Evolutionary conservation across 2,797 vertebrate genomes (phyloP).

Genomic region (Poecilia velifera): DNA sequence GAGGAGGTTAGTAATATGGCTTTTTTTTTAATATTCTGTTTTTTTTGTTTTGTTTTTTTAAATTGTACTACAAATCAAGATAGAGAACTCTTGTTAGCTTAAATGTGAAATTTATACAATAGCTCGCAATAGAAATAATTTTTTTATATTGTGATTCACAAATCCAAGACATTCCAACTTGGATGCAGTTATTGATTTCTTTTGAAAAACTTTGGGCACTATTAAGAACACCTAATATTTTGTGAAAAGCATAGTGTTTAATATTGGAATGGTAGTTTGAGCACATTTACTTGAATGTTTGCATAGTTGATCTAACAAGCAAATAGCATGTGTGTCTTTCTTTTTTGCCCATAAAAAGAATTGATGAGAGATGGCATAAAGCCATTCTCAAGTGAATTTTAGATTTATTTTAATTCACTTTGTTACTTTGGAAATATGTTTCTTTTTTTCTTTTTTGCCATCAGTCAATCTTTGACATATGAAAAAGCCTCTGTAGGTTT

Average conservation of each 20-base stretch:
- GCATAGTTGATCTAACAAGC: not conserved
- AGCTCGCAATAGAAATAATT: not conserved
- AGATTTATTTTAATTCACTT: not conserved
- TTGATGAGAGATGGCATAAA: not conserved
- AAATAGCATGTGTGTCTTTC: not conserved
- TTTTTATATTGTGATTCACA: not conserved
- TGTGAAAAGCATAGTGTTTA: not conserved
- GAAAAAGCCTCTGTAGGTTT: not conserved
- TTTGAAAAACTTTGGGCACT: not conserved
- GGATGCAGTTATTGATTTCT: not conserved
- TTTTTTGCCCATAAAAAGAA: not conserved
- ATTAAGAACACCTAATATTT: not conserved
- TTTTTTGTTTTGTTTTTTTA: not conserved
- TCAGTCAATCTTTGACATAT: not conserved
- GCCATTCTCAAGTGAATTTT: no score
- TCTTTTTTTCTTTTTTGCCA: not conserved
- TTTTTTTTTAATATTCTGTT: not conserved
- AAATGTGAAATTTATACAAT: not conserved
- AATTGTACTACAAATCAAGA: not conserved
- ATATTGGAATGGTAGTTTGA: not conserved
- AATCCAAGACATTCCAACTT: not conserved
- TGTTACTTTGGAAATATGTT: not conserved
- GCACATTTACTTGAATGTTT: constrained; percentile 6
- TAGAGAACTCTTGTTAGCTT: not conserved
- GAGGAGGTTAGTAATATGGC: constrained; percentile 53